phyloP scores from a whole-genome alignment of 2,113 vertebrate species.

The Hystrix brachyura region DNA sequence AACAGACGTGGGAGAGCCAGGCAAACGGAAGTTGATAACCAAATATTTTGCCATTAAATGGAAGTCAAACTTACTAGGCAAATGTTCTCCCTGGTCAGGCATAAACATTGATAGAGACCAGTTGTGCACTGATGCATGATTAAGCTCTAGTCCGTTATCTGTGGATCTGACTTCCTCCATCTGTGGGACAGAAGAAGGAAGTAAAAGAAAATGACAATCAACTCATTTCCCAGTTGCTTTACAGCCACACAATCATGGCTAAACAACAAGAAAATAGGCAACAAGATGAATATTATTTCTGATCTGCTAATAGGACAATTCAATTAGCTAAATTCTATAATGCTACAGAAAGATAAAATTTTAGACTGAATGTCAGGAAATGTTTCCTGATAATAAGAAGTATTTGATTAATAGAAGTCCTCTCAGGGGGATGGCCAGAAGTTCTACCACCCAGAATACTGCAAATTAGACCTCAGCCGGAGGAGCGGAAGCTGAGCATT shows the following conservation, averaged over 20 bases:
- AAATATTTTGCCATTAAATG: neutral
- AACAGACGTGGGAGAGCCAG: neutral
- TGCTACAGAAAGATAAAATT: conserved; percentile 60
- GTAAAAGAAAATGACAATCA: neutral
- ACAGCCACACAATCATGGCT: neutral
- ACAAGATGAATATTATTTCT: neutral
- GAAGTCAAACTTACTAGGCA: neutral
- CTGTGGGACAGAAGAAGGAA: neutral
- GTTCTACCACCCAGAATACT: neutral
- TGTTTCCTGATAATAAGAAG: conserved; percentile 65
- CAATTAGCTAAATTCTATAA: conserved; percentile 59
- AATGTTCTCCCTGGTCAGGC: neutral
- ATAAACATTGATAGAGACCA: neutral
- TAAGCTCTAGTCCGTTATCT: neutral
- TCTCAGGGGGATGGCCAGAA: neutral
- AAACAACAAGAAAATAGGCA: conserved; percentile 10
- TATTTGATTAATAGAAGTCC: conserved; percentile 61
- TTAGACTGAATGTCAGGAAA: conserved; percentile 70
- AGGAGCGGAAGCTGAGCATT: neutral
- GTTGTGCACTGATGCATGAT: rapidly evolving
- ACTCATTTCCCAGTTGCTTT: neutral
- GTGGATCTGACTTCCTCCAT: neutral
- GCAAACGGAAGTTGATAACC: neutral
- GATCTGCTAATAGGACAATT: conserved; percentile 48
- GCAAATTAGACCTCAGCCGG: conserved; percentile 1